Conservation (phyloP, 2,113 vertebrate species). For the Alexandromys fortis region DNA sequence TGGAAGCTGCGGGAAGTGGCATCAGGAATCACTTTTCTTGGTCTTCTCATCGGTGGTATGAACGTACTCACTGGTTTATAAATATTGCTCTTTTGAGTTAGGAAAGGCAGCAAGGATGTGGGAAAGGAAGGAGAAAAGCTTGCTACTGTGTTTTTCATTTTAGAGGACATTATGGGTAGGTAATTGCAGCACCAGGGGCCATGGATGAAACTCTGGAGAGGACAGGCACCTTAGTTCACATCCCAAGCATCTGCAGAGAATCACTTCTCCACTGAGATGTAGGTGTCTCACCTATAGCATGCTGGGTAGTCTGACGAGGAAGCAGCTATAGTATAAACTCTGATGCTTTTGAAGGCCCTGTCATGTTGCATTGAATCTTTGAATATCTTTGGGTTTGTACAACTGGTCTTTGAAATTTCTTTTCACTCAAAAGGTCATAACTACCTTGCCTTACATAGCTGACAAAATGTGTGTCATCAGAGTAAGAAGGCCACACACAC, state of each 20-base stretch:
- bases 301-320: not conserved
- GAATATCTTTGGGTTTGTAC: not conserved
- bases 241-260: not conserved
- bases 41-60: not conserved
- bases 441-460: not conserved
- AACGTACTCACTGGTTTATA: not conserved
- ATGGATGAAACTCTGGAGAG: not conserved
- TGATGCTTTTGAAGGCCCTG: not conserved
- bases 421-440: constrained; percentile 1
- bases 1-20: not conserved
- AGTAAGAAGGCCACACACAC: not conserved
- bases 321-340: not conserved
- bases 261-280: not conserved
- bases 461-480: not conserved
- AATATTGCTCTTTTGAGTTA: not conserved
- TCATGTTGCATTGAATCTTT: not conserved
- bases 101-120: not conserved
- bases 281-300: not conserved
- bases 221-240: not conserved
- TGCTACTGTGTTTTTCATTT: not conserved
- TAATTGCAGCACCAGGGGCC: not conserved
- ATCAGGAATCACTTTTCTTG: not conserved
- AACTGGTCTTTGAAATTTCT: not conserved
- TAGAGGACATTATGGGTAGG: not conserved
- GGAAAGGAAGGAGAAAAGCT: constrained; percentile 6